Base-by-base conservation (phyloP, 2,888 invertebrate species). In the Terebella lapidaria region DNA sequence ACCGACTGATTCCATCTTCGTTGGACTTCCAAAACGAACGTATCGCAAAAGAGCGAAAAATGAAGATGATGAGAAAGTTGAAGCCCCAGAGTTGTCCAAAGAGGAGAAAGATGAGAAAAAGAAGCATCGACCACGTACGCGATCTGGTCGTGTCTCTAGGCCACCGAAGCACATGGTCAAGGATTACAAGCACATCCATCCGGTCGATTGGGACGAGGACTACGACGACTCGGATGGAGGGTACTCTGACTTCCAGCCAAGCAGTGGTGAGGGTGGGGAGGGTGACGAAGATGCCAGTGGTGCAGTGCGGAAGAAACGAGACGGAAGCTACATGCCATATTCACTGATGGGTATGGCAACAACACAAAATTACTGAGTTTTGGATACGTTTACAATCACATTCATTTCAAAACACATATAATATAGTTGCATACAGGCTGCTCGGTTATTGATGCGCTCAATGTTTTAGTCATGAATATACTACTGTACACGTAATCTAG, bases 141-240 rank as follows among this genome's bases (percentile, higher is more conserved):
- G 86, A 60, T 86, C 76, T 18, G 80, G 80, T 3, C 79, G 86
- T 54, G 79, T 86, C 28, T 85, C 85, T 1, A 82, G 85, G 57
- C 86, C 86, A 0, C 86, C 86, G 0, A 81, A 84, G 47, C 85
- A 86, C 69, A 85, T 86, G 84, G 83, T 85, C 22, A 83, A 84
- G 63, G 85, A 86, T 72, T 86, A 85, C 71, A 85, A 85, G 67
- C 83, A 84, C 59, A 79, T 85, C 56, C 84, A 85, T 70, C 83
- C 83, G 58, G 71, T 84, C 47, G 85, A 85, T 66, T 84, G 84
- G 69, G 81, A 82, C 67, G 84, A 85, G 65, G 84, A 84, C 58
- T 77, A 83, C 62, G 85, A 85, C 70, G 85, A 85, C 68, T 84
- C 84, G 10, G 85, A 85, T 72, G 85, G 85, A 18, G 85, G 85